These are phyloP conservation scores for Drosophila rhopaloa DNA, from an alignment of 1,140 invertebrate genomes.

Conservation along the genomic window DNA sequence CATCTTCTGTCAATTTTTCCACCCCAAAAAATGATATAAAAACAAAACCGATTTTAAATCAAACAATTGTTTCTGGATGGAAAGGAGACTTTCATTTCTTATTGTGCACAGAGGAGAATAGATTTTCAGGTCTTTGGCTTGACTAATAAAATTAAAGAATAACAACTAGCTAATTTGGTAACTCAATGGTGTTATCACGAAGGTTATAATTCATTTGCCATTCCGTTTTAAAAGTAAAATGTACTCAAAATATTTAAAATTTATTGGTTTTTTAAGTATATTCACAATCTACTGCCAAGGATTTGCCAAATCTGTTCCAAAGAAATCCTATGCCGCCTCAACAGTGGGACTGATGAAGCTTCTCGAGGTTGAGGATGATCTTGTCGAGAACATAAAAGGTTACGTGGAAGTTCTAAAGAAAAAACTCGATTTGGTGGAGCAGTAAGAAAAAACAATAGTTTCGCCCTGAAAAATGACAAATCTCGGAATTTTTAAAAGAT, in stretches of 20 bases:
- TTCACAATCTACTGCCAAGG: background rate
- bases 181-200: background rate
- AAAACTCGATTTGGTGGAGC: constrained; percentile 14
- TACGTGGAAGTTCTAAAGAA: constrained; percentile 18
- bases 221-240: background rate
- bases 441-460: background rate
- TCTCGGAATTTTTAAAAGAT: background rate
- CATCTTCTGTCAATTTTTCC: too few species aligned
- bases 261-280: background rate
- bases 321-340: constrained; percentile 13
- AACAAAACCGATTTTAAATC: too few species aligned
- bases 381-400: constrained; percentile 15
- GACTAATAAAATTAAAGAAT: background rate
- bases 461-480: background rate
- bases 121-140: background rate
- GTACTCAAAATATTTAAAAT: background rate
- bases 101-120: too few species aligned
- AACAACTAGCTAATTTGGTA: too few species aligned
- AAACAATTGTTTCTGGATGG: too few species aligned
- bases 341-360: constrained; percentile 14
- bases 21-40: too few species aligned
- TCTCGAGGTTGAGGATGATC: constrained; percentile 19
- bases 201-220: background rate
- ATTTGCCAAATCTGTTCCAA: background rate
- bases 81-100: background rate